These are phyloP conservation scores for Leguminivora glycinivorella DNA, from an alignment of 1,140 invertebrate species.

Conservation along the genomic window DNA sequence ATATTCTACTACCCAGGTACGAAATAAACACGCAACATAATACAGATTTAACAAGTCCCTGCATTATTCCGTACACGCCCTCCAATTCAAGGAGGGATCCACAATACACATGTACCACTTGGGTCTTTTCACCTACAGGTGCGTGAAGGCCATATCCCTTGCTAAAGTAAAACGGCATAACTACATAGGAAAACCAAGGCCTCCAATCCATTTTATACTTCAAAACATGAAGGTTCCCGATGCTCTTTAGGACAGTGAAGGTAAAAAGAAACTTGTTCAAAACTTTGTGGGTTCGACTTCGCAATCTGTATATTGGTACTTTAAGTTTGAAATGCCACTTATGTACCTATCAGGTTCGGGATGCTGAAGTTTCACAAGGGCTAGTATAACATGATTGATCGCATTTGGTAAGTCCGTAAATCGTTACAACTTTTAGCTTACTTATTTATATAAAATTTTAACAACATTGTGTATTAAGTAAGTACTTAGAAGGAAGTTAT, in stretches of 20 bases:
- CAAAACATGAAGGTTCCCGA: background rate
- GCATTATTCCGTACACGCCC: constrained; percentile 24
- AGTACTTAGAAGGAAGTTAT: too few species aligned
- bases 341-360: background rate
- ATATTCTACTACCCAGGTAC: background rate
- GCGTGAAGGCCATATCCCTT: background rate
- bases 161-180: background rate
- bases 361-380: background rate
- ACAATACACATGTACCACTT: constrained; percentile 14
- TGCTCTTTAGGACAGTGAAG: constrained; percentile 12
- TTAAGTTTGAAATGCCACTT: background rate
- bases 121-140: background rate
- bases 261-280: constrained; percentile 24
- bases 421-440: background rate
- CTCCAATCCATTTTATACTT: background rate
- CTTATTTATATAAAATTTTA: background rate
- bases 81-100: constrained; percentile 14
- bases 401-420: background rate
- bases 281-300: background rate
- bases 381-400: background rate
- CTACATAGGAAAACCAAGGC: background rate
- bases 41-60: background rate
- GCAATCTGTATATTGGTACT: background rate
- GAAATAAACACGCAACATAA: background rate
- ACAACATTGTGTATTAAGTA: too few species aligned